Conservation (phyloP, 1,140 invertebrate species). For the Polypedilum vanderplanki region DNA sequence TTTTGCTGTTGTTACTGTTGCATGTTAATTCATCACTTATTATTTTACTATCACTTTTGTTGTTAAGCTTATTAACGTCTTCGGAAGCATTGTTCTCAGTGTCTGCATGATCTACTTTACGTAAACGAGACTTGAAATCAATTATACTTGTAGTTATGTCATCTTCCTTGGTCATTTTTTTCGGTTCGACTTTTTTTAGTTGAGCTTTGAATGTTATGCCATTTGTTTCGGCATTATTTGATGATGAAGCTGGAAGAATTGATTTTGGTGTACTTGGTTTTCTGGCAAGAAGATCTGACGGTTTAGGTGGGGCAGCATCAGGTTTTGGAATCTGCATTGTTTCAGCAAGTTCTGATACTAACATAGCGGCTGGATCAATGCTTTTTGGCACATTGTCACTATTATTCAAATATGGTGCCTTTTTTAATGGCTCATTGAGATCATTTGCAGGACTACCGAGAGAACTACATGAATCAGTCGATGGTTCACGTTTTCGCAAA, state of each 20-base stretch:
- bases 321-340: conserved; percentile 50
- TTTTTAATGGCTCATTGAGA: conserved; percentile 34
- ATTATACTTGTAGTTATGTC: conserved; percentile 57
- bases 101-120: conserved; percentile 63
- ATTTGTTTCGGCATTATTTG: conserved; percentile 28
- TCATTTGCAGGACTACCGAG: conserved; percentile 37
- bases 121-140: conserved; percentile 75
- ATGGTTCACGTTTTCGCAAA: conserved; percentile 58
- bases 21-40: conserved; percentile 38
- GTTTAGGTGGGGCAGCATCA: conserved; percentile 29
- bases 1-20: conserved; percentile 47
- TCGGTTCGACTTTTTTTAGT: conserved; percentile 60
- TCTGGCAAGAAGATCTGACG: conserved; percentile 34
- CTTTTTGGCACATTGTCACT: conserved; percentile 56
- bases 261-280: conserved; percentile 33
- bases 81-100: conserved; percentile 23
- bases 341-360: conserved; percentile 65
- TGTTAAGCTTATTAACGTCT: neutral
- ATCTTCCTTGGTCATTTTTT: conserved; percentile 46
- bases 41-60: conserved; percentile 23
- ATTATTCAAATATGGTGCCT: conserved; percentile 35
- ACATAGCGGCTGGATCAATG: conserved; percentile 64
- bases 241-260: conserved; percentile 16
- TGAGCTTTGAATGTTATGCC: conserved; percentile 52
- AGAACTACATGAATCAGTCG: conserved; percentile 52